Percentiles rank a stretch among this genome's conserved stretches.
These are phyloP conservation scores for Macrotis lagotis DNA, from an alignment of 2,113 vertebrate species.

Conservation along the genomic window DNA sequence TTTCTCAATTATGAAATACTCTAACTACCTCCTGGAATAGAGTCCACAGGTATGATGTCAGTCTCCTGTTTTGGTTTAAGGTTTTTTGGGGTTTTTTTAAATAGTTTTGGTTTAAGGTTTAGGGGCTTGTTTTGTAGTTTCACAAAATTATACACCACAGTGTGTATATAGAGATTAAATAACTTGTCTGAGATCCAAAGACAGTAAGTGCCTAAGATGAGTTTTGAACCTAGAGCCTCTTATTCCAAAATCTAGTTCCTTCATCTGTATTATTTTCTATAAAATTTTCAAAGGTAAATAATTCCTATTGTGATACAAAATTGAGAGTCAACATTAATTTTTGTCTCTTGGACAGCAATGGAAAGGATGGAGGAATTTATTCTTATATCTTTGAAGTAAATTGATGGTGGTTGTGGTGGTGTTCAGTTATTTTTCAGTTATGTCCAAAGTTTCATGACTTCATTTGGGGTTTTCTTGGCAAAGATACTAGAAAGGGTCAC, in stretches of 20 bases:
- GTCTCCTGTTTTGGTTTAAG: neutral
- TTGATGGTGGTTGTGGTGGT: no score
- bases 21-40: neutral
- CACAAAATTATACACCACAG: neutral
- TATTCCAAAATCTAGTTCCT: neutral
- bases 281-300: neutral
- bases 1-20: neutral
- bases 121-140: neutral
- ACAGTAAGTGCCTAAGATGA: neutral
- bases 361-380: neutral
- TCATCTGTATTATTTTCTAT: neutral
- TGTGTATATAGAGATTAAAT: neutral
- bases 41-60: neutral
- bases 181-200: neutral
- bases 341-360: neutral
- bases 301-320: neutral
- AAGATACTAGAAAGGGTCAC: no score
- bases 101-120: neutral
- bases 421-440: no score
- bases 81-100: neutral
- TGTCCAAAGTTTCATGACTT: no score
- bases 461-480: no score
- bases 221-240: neutral
- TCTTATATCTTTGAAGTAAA: neutral
- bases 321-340: accelerated